Base-by-base conservation (phyloP, 1,140 invertebrate species). In the Ceratoteleas bidentatus region DNA sequence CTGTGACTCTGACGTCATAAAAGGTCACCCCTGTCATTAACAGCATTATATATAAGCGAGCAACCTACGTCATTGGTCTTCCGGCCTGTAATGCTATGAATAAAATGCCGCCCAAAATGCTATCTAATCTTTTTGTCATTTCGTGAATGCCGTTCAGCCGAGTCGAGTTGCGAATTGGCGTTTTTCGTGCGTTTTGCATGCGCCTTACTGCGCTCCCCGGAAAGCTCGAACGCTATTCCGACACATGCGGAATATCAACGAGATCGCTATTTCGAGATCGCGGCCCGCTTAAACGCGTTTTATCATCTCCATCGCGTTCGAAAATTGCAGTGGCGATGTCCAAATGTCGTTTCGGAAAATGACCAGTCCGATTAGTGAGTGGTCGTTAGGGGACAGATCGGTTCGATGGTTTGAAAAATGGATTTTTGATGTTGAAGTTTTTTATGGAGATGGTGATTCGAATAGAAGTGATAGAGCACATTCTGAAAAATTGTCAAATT, bases 171-270 rank as follows among this genome's bases (percentile, higher is more conserved):
- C 36, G 34, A 58, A 57, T 16, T 58, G 14, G 36, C 8, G 45
- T 50, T 61, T 61, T 47, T 61, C 13, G 9, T 57, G 40, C 3
- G 34, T 57, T 38, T 36, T 65, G 33, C 33, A 13, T 43, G 50
- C 36, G n/a, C 45, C 10, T 40, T 40, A 40, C 36, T 40, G 38
- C 38, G 8, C 11, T 40, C 38, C 2, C 38, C 38, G 11, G 38
- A 8, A 8, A 40, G 38, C 11, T 40, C 38, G 40, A 60, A 70
- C 16, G 34, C 13, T 60, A 52, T 36, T 24, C 34, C 34, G 33
- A 60, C 66, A 60, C 45, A 13, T 24, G 45, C 15, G 47, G 56
- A 70, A 70, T 70, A 50, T 52, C 56, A 70, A 70, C 60, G 47
- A 70, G 40, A 14, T 11, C 11, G 45, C 45, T 49, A 13, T 49